phyloP scores from a whole-genome alignment of 2,797 vertebrate species.

The Yasuhikotakia modesta region DNA sequence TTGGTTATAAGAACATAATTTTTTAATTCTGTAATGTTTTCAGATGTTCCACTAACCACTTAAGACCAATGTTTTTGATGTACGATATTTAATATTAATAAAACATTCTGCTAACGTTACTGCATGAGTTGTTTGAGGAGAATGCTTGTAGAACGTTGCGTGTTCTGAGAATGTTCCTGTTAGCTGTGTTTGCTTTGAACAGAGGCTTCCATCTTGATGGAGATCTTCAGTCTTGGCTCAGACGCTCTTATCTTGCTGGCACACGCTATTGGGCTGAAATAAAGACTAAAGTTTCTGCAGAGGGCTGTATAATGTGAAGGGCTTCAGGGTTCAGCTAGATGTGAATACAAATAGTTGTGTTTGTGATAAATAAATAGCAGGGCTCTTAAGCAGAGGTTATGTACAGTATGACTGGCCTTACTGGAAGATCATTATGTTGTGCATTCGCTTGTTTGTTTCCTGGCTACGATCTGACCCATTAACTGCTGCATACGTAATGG shows the following conservation, averaged over 20 bases:
- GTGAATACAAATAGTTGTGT: constrained; percentile 51
- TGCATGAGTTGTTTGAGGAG: too few relatives aligned
- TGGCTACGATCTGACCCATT: constrained; percentile 62
- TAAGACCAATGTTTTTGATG: too few relatives aligned
- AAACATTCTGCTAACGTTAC: too few relatives aligned
- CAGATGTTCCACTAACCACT: too few relatives aligned
- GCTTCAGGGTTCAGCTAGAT: constrained; percentile 55
- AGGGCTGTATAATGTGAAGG: constrained; percentile 43
- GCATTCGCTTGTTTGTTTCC: constrained; percentile 63
- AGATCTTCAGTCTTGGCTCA: constrained; percentile 20
- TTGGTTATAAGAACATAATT: too few relatives aligned
- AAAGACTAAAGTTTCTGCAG: constrained; percentile 35
- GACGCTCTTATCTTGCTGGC: constrained; percentile 38
- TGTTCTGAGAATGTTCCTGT: too few relatives aligned
- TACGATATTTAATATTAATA: too few relatives aligned
- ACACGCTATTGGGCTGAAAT: constrained; percentile 32
- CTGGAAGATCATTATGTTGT: constrained; percentile 61
- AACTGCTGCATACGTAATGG: constrained; percentile 54
- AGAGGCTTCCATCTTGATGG: constrained; percentile 31
- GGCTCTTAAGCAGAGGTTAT: constrained; percentile 34
- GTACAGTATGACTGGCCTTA: constrained; percentile 52
- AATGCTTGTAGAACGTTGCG: too few relatives aligned
- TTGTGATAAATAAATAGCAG: constrained; percentile 58
- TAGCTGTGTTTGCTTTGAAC: constrained; percentile 30
- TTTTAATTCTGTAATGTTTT: too few relatives aligned